Base-by-base conservation (phyloP, 2,888 invertebrate species). In the Minunthozetes semirufus region DNA sequence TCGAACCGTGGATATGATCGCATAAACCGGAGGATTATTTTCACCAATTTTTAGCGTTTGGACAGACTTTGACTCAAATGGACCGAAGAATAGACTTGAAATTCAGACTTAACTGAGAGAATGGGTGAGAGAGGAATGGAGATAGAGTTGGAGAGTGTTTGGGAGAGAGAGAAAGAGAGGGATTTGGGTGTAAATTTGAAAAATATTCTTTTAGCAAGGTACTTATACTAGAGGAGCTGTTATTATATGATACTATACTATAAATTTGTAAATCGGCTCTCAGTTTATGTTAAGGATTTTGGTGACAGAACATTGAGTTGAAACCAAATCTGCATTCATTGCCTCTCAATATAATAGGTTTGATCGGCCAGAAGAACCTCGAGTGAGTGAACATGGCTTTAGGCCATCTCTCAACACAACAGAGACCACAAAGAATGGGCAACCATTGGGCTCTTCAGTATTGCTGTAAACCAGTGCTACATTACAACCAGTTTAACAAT, bases 1-100 rank as follows among this genome's bases (percentile, higher is more conserved):
- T 61, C 27, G 25, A 61, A 61, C 61, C 61, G 61, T 42, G 61
- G 61, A 61, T 61, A 61, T 61, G 61, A 61, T 61, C 61, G 27
- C 61, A 61, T 61, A 61, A 61, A 61, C 61, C 61, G 1, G 17
- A 15, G 61, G 61, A 61, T 61, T 61, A 61, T 29, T 22, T 61
- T 61, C 29, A 61, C 22, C 29, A 61, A 25, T 61, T 61, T 6
- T 13, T 19, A 61, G 13, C 3, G 25, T 61, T 61, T 61, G 13
- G 61, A 61, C 22, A 27, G 25, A 61, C 27, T 25, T 33, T 42
- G 42, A 42, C 11, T 42, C 42, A 42, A 42, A 42, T 42, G 42
- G 42, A 42, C 42, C 42, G 42, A 42, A 42, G 42, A 42, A 42
- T 42, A 42, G 42, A 42, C 42, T 11, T 42, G 42, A 42, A 42